Base-by-base conservation (phyloP, 2,113 vertebrate genomes). In the Recurvirostra avosetta region DNA sequence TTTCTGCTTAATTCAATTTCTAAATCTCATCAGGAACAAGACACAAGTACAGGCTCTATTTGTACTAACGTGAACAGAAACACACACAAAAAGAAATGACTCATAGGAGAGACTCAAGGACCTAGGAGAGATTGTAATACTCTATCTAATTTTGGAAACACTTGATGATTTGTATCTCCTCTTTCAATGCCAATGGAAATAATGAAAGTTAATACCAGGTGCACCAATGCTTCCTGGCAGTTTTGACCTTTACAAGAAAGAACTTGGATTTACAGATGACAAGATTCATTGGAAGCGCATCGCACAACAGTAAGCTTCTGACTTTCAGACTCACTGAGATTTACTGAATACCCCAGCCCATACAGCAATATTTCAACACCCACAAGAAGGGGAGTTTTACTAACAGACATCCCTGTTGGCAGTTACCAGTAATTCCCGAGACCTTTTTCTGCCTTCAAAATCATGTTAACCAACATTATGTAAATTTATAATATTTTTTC, bases 61-160 rank as follows among this genome's bases (percentile, higher is more conserved):
- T 78, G 61, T 56, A 71, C 84, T 34, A 15, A 74, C 0, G 6
- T 19, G 71, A 86, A 47, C 11, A 58, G 67, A 73, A 68, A 74
- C 0, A 0, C 47, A 59, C 87, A 26, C 43, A 36, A 12, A 61
- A 71, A 87, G 34, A 70, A 94, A 87, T 90, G 41, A 95, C 45
- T 96, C 79, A 88, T 2, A 91, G 86, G 66, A 94, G 43, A 84
- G 26, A 34, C 79, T 62, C 38, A 58, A 73, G 66, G 45, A 76
- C 34, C 80, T 32, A 11, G 9, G 47, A 78, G 72, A 76, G 47
- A 27, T 6, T 36, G 40, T 36, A 88, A 70, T 45, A 3, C 52
- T 43, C 32, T 5, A 25, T 15, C 83, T 97, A 96, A 96, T 84
- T 96, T 88, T 94, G 52, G 84, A 92, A 96, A 67, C 55, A 15